phyloP scores from a whole-genome alignment of 1,140 invertebrate genomes.

The Samia ricini region DNA sequence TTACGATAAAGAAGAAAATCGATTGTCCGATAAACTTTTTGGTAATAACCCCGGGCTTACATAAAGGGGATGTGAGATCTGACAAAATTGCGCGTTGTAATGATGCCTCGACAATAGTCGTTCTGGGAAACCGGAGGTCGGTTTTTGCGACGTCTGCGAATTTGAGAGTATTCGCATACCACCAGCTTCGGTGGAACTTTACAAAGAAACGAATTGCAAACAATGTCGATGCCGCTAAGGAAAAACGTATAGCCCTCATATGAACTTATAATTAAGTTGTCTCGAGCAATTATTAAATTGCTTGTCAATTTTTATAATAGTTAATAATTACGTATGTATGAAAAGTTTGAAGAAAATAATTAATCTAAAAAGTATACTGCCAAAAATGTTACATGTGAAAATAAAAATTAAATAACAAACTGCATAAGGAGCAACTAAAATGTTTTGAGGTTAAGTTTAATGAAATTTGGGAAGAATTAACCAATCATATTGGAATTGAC shows the following conservation, averaged over 20 bases:
- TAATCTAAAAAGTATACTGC: too few relatives aligned
- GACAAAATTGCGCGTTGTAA: constrained; percentile 63
- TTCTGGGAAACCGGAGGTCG: constrained; percentile 52
- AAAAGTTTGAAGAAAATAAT: too few relatives aligned
- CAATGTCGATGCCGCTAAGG: neutral
- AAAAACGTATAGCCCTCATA: neutral
- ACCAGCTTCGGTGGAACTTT: constrained; percentile 15
- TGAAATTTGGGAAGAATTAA: too few relatives aligned
- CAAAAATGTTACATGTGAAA: too few relatives aligned
- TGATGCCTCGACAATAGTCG: constrained; percentile 58
- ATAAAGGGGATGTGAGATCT: constrained; percentile 62
- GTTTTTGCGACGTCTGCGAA: constrained; percentile 63
- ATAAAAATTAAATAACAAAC: too few relatives aligned
- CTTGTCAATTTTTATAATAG: neutral
- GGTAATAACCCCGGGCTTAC: constrained; percentile 47
- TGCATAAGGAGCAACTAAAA: too few relatives aligned
- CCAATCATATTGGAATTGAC: too few relatives aligned
- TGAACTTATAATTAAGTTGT: neutral
- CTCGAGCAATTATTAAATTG: neutral
- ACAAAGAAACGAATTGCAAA: neutral
- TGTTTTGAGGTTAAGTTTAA: too few relatives aligned
- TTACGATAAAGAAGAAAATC: constrained; percentile 20
- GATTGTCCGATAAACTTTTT: constrained; percentile 17
- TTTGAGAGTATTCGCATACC: constrained; percentile 44
- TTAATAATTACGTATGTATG: too few relatives aligned